A percentile compares a stretch with the other conserved stretches of the same genome.
Evolutionary conservation across 2,888 invertebrate genomes (phyloP).

Genomic region (Papilio gigon): DNA sequence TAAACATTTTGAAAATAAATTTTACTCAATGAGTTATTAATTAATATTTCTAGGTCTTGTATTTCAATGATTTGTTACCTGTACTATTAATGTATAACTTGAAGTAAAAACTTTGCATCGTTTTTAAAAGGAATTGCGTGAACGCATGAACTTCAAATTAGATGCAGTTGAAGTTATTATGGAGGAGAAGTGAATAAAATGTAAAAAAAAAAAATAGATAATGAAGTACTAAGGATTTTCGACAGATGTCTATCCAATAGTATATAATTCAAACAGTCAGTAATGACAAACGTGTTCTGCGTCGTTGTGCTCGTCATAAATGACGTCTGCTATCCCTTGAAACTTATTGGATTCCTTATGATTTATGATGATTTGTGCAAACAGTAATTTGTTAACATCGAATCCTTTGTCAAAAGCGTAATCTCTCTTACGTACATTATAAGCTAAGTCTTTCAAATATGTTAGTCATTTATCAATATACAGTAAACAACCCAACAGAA

Average conservation of each 20-base stretch:
- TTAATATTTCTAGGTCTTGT: no score
- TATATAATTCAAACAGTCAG: background rate
- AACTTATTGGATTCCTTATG: constrained; percentile 36
- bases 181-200: no score
- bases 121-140: no score
- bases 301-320: constrained; percentile 9
- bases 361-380: constrained; percentile 38
- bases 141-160: no score
- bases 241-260: no score
- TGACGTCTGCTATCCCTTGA: constrained; percentile 24
- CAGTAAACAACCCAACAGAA: no score
- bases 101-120: no score
- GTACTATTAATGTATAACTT: no score
- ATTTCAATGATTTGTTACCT: no score
- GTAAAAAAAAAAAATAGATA: no score
- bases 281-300: background rate
- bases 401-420: constrained; percentile 4
- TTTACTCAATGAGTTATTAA: background rate
- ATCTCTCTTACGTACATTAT: background rate
- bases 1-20: background rate
- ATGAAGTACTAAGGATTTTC: no score
- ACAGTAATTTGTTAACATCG: constrained; percentile 19
- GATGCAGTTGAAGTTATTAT: no score
- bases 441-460: background rate
- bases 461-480: constrained; percentile 1